Base-by-base conservation (phyloP, 1,140 invertebrate genomes). In the Leptinotarsa texana region DNA sequence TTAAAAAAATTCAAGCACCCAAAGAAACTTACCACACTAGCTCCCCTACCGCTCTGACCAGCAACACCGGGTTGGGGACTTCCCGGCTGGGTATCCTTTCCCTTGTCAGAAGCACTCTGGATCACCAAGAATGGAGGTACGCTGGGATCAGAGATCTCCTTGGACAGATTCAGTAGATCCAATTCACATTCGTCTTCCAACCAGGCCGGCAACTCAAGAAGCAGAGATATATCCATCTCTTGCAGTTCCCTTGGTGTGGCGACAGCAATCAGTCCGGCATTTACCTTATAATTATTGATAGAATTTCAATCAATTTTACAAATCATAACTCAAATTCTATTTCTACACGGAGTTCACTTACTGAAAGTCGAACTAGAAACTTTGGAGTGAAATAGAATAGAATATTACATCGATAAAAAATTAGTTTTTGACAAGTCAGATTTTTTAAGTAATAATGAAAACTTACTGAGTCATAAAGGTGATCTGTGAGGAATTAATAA, bases 111-210 rank as follows among this genome's bases (percentile, higher is more conserved):
- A 79, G 95, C 90, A 82, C 95, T 93, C 85, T 98, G 95, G 77
- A 98, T 96, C 68, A 98, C 93, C 81, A 98, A 88, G 87, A 97
- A 98, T 81, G 96, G 94, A 75, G 92, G 93, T 74, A 92, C 88
- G 42, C 89, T 89, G 80, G 94, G 90, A 63, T 92, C 89, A 78
- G 91, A 91, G 21, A 88, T 88, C 80, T 92, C 94, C 65, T 80
- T 80, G 22, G 75, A 83, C 22, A 84, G 57, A 88, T 93, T 95
- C 78, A 98, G 90, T 76, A 98, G 92, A 86, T 98, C 98, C 83
- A 96, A 93, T 87, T 99, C 96, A 85, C 95, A 97, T 86, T 98
- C 96, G 86, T 98, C 96, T 86, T 97, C 95, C 74, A 94, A 88
- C 95, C 96, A 98, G 61, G 92, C 91, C 27, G 95, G 95, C 47